A percentile compares a stretch with the other conserved stretches of the same genome.
These are phyloP conservation scores for Drosophila pectinifera DNA, from an alignment of 1,140 invertebrate species.

Conservation along the genomic window DNA sequence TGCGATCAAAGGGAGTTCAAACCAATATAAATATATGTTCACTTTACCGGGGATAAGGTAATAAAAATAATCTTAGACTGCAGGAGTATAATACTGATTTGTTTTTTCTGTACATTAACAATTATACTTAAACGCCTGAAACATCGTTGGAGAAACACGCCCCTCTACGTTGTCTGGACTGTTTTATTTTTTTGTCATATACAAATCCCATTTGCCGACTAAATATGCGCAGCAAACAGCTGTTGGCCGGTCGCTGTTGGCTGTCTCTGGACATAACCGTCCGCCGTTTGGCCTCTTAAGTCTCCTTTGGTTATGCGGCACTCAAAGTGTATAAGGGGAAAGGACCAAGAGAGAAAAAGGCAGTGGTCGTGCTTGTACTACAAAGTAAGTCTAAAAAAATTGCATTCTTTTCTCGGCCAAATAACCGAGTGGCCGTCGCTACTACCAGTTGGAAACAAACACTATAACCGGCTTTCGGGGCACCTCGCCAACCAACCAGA, in stretches of 20 bases:
- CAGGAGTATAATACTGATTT: too few species aligned
- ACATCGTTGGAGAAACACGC: not conserved
- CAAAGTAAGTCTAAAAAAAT: constrained; percentile 1
- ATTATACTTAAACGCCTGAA: not conserved
- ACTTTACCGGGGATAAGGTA: too few species aligned
- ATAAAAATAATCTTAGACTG: not conserved
- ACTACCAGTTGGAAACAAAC: constrained; percentile 8
- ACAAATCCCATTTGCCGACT: constrained; percentile 7
- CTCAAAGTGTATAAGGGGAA: not conserved
- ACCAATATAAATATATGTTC: too few species aligned
- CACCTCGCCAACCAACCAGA: constrained; percentile 12
- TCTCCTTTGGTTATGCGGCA: not conserved
- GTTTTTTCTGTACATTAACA: not conserved
- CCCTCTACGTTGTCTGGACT: not conserved
- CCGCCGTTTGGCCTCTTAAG: not conserved
- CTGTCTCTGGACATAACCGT: not conserved
- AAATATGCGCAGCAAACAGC: not conserved
- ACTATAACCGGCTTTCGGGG: constrained; percentile 13
- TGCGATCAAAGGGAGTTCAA: too few species aligned
- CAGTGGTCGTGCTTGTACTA: not conserved
- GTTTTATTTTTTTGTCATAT: not conserved
- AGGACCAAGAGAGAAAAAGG: not conserved
- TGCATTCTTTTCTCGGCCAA: constrained; percentile 4
- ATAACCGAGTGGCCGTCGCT: constrained; percentile 2
- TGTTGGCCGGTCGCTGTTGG: constrained; percentile 2